phyloP scores from a whole-genome alignment of 2,113 vertebrate species.

The Gnathonemus echidnorhynchus region DNA sequence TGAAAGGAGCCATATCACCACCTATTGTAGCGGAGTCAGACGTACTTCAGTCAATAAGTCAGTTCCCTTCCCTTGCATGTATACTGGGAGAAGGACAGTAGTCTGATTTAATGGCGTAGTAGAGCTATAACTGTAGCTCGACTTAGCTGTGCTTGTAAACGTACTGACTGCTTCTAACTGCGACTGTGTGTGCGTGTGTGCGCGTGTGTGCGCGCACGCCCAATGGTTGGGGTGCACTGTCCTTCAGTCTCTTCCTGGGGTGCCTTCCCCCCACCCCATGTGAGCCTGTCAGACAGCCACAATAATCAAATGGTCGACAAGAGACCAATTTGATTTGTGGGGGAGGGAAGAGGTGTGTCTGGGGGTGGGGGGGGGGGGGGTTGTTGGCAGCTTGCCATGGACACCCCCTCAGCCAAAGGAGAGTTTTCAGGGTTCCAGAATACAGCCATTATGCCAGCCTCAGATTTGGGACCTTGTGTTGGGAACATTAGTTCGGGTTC shows the following conservation, averaged over 20 bases:
- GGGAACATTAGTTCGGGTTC: not conserved
- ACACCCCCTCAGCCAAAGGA: not conserved
- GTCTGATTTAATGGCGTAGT: too few species aligned
- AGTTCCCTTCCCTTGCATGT: too few species aligned
- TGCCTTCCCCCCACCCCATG: not conserved
- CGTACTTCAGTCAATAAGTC: too few species aligned
- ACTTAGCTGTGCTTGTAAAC: too few species aligned
- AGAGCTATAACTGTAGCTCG: too few species aligned
- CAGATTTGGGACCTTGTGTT: not conserved
- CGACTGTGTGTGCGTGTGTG: not conserved
- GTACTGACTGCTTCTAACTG: not conserved
- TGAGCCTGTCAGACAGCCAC: not conserved
- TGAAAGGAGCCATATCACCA: too few species aligned
- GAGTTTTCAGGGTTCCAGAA: not conserved
- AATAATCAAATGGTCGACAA: not conserved
- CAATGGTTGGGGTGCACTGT: not conserved
- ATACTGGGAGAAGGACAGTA: too few species aligned
- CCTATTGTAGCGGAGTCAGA: too few species aligned
- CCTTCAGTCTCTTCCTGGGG: not conserved
- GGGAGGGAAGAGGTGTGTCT: not conserved
- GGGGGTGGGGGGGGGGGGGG: not conserved
- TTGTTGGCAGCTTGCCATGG: not conserved
- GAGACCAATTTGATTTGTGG: slow-evolving; percentile 12
- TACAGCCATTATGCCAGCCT: not conserved
- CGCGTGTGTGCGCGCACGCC: too few species aligned